Base-by-base conservation (phyloP, 2,113 vertebrate genomes). In the Sturnira hondurensis region DNA sequence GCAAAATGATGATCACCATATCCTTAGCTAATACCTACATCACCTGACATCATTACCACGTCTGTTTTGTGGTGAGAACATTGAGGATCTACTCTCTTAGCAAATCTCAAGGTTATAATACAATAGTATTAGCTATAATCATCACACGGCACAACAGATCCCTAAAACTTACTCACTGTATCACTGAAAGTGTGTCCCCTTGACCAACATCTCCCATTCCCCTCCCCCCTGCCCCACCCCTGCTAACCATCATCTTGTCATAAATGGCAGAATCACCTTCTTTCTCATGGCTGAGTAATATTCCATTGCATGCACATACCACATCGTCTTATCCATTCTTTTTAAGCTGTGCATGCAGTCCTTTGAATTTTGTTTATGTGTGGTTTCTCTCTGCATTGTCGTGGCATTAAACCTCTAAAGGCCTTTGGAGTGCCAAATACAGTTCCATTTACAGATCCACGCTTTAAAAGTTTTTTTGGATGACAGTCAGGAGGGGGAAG, bases 351-450 rank as follows among this genome's bases (percentile, higher is more conserved):
- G 7, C 58, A 54, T 19, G 65, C 50, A 81, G n/a, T 76, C 31
- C 81, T 94, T 96, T 38, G 52, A 43, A 82, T 88, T 94, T 92
- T 87, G 43, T 76, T 91, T 89, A 76, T 20, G 31, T 86, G 56
- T 93, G 43, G 41, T 63, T 89, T 93, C 58, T 91, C 56, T 96
- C 68, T 86, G n/a, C 78, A 31, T 58, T 82, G 17, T 58, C 77
- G n/a, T 22, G 52, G 9, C 86, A 74, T 82, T 96, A 93, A 96
- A 89, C 93, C 56, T 94, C 95, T 97, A 91, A 97, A 95, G 86
- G 70, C 83, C 38, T 89, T 7, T 20, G 54, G 43, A 84, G 45
- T 76, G 74, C 91, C 78, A 96, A 97, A 89, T 93, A 71, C 50
- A 68, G 41, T 86, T 95, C 67, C 52, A 54, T 77, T 95, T 96